Evolutionary conservation across 2,797 vertebrate genomes (phyloP), one percentile per base, ranked within the genome.

Genomic region (Centropyge bicolor): DNA sequence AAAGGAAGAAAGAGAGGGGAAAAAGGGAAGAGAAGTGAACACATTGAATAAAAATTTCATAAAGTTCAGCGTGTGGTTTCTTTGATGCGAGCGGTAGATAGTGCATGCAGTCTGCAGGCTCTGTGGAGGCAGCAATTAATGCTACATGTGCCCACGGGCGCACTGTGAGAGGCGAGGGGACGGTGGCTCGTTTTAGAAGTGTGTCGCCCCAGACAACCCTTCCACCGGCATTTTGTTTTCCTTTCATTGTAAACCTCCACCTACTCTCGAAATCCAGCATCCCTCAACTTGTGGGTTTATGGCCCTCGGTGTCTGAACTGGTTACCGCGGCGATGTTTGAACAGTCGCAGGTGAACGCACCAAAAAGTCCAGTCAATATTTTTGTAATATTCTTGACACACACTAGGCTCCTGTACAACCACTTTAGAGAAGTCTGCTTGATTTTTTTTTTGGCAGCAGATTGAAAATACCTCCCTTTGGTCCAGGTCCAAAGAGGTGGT

Each of bases 41-140:
- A 94, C 87, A 94, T 80, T 91, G 90, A 95, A 96, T 96, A 94
- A 94, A 96, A 96, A 93, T 96, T 96, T 96, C 91, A 96, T 96
- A 94, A 95, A 95, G 94, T 95, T 95, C 83, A 91, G 86, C 65
- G 62, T 81, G 89, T 92, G 86, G 85, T 89, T 94, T 94, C 95
- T 96, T 96, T 96, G 95, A 96, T 96, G 95, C 93, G 55, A 92
- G 92, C 89, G 76, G 86, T 88, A 84, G 91, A 92, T 91, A 78
- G 81, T 88, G 80, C 83, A 85, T 85, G 85, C 82, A 92, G 93
- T 94, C 95, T 95, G 85, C 91, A 83, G 95, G 95, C 94, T 92
- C 90, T 91, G 89, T 85, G 82, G 91, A 93, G 93, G 94, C 90
- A 88, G 93, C 94, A 95, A 95, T 96, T 96, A 96, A 93, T 85